Evolutionary conservation across 1,140 invertebrate genomes (phyloP), one percentile per base, ranked within the genome.

Genomic region (Drosophila setifemur): DNA sequence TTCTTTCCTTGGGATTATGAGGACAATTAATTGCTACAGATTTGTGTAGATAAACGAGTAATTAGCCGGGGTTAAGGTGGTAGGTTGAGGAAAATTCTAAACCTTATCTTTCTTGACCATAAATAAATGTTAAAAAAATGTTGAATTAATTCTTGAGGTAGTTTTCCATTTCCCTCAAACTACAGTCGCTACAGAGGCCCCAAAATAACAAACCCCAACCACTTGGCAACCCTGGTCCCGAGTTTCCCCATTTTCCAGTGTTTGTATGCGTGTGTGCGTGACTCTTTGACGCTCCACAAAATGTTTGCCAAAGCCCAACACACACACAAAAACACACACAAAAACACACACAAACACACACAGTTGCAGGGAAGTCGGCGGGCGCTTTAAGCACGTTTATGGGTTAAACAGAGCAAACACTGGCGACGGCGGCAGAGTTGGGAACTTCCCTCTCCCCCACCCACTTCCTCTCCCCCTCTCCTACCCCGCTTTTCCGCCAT

Each of bases 351-450:
- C 9, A 12, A 25, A 21, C 6, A 23, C n/a, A 53, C 4, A 16
- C 19, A 57, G 37, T 31, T 28, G 23, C 45, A 52, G 43, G 43
- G 57, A 68, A 45, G 47, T 48, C 54, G 47, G 31, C 55, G 45
- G 35, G 42, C 35, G 37, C 35, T 64, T 79, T 28, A 72, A 60
- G 66, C 60, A 72, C 74, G 81, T 85, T 85, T 86, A 71, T 75
- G 71, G 79, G 79, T 75, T 85, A 83, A 83, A 79, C 81, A 79
- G 74, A 79, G 79, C 81, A 85, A 86, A 86, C 81, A 86, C 54
- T 67, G 33, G 54, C 53, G 48, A 48, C 58, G 61, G 29, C 57
- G 57, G 69, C 68, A 58, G 67, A 71, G 68, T 70, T 72, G 45
- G 29, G 40, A 33, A 73, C 48, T 43, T 45, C 49, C 53, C 16